Evolutionary conservation across 92 coral and sea anemone species (phyloP), one percentile per base, ranked within the genome.

Genomic region (Phenganax subtilis): DNA sequence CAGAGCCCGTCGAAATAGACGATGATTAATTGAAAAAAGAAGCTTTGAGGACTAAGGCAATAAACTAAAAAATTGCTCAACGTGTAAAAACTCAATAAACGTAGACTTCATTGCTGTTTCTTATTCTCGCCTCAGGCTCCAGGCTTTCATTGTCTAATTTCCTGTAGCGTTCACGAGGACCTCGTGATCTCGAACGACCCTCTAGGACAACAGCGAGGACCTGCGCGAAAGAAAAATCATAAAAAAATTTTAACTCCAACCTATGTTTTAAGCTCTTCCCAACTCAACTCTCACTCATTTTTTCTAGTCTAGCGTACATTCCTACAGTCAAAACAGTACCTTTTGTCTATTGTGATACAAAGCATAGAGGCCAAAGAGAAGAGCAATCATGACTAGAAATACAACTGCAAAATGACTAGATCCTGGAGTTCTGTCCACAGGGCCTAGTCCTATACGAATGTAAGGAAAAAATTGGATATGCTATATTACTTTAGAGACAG

Each of bases 261-360:
- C 16, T 9, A 8, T 30, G 15, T 27, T 51, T 29, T 47, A 47
- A 12, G 30, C 27, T 28, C 14, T 11, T 75, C 15, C 37, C 28
- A 30, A 75, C 25, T 20, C 25, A 20, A 20, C 25, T 20, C 25
- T 2, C 6, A 1, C 4, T 27, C 0, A 70, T 0, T 25, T 70
- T 44, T 25, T 29, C 15, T 29, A 15, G 29, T 70, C 15, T 27
- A 37, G 47, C 0, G 47, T 37, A 37, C 47, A 37, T 37, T 37
- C 0, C 0, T 37, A 37, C 67, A 56, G 44, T 12, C 51, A 28
- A 55, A 15, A 17, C 7, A 54, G 37, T 69, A 91, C 98, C 94
- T 87, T 93, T 54, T 91, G 93, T 68, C 93, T 87, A 84, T 93
- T 93, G 81, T 93, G 98, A 72, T 93, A 93, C 25, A 90, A 76